phyloP scores from a whole-genome alignment of 2,113 vertebrate genomes.

The Taurulus bubalis region DNA sequence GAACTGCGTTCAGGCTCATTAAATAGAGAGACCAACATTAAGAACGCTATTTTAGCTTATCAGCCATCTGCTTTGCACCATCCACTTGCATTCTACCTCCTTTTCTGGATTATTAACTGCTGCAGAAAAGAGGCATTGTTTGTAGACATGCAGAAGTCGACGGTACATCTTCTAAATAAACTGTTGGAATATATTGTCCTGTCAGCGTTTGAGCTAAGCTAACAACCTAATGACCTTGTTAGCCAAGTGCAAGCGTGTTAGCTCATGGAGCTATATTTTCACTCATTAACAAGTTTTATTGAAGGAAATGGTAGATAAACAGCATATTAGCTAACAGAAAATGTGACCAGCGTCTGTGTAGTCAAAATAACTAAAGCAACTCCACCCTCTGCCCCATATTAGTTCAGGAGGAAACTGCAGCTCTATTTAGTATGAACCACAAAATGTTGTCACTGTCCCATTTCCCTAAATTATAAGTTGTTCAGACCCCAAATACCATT shows the following conservation, averaged over 20 bases:
- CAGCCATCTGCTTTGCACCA: background rate
- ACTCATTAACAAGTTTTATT: background rate
- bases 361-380: background rate
- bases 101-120: background rate
- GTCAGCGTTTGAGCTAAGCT: background rate
- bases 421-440: background rate
- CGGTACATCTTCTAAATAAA: background rate
- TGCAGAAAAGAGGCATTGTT: background rate
- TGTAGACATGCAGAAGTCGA: background rate
- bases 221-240: background rate
- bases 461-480: background rate
- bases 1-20: background rate
- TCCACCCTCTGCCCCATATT: background rate
- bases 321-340: too few relatives aligned
- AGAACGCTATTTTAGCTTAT: background rate
- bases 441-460: background rate
- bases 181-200: background rate
- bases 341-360: too few relatives aligned
- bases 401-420: background rate
- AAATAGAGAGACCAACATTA: background rate
- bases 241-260: background rate
- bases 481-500: background rate
- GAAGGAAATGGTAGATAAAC: background rate
- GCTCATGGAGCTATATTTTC: too few relatives aligned
- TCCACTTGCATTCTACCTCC: background rate